Evolutionary conservation across 2,797 vertebrate genomes (phyloP).

Genomic region (Apodemus agrarius): DNA sequence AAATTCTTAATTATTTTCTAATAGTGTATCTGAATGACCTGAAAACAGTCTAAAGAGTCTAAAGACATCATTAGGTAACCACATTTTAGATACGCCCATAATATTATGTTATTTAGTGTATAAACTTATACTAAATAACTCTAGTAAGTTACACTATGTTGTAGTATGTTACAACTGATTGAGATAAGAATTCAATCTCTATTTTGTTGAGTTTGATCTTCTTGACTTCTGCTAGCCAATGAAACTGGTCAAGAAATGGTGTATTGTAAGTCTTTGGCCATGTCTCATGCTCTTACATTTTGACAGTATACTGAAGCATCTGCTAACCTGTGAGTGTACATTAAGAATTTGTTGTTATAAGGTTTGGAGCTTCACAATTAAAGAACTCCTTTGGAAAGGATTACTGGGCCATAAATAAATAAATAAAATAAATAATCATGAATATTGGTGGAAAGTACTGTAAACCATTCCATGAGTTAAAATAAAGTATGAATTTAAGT

Average conservation of each 20-base stretch:
- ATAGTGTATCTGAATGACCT: not conserved
- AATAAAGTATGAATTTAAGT: constrained; percentile 45
- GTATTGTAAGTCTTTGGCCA: not conserved
- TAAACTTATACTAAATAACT: constrained; percentile 47
- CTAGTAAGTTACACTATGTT: not conserved
- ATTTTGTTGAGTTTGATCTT: not conserved
- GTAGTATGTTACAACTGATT: not conserved
- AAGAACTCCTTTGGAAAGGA: not conserved
- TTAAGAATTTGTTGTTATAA: not conserved
- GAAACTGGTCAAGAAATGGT: not conserved
- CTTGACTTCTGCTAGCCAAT: not conserved
- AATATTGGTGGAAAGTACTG: not conserved
- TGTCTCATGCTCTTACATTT: not conserved
- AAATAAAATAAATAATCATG: not conserved
- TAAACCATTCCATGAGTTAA: constrained; percentile 27
- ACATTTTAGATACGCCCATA: not conserved
- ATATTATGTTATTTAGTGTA: constrained; percentile 38
- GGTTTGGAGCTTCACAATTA: not conserved
- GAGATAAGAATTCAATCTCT: not conserved
- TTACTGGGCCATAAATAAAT: not conserved
- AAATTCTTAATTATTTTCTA: not conserved
- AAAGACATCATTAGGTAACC: not conserved
- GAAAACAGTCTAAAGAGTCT: not conserved
- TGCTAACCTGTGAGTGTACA: not conserved
- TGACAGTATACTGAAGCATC: not conserved